Conservation (phyloP, 2,888 invertebrate genomes). For the Alentia gelatinosa region DNA sequence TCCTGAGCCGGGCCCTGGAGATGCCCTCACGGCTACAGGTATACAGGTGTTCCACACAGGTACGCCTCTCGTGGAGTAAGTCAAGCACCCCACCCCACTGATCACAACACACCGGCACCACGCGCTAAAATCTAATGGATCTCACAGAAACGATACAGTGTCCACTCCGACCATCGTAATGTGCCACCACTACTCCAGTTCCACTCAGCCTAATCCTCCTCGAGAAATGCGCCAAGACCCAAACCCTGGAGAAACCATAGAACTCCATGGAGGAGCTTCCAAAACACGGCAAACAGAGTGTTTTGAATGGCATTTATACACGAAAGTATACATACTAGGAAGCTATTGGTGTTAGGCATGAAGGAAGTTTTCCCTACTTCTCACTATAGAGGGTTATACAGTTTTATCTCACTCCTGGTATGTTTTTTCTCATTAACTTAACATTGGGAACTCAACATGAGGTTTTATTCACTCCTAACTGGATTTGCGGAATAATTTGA, state of each 20-base stretch:
- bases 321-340: too few species aligned
- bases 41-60: not conserved
- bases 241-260: not conserved
- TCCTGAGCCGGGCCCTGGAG: too few species aligned
- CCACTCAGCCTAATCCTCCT: not conserved
- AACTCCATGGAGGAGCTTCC: not conserved
- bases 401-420: too few species aligned
- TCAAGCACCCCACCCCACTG: not conserved
- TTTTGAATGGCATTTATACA: not conserved
- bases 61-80: not conserved
- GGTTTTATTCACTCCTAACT: too few species aligned
- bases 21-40: too few species aligned
- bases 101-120: not conserved
- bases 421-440: too few species aligned
- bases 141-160: not conserved
- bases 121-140: conserved; percentile 15
- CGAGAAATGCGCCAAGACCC: too few species aligned
- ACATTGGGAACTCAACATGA: too few species aligned
- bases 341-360: too few species aligned
- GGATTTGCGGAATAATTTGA: too few species aligned
- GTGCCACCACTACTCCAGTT: not conserved
- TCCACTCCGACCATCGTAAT: not conserved
- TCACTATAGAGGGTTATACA: too few species aligned
- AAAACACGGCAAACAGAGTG: not conserved
- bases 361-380: too few species aligned